These are phyloP conservation scores for Ceyx melanurus DNA, from an alignment of 2,113 vertebrate species.

Conservation along the genomic window DNA sequence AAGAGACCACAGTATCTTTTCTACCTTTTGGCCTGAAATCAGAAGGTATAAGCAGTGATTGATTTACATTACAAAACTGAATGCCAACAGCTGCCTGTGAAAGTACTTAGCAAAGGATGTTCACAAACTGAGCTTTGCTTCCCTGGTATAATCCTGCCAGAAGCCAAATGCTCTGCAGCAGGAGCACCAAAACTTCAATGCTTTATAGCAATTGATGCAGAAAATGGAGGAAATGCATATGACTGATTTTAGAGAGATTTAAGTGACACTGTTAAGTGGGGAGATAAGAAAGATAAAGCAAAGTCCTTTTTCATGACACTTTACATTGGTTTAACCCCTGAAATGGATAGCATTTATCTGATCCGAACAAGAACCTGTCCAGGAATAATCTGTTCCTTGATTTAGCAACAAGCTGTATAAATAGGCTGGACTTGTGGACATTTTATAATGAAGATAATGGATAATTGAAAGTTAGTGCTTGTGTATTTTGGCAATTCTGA, in stretches of 20 bases:
- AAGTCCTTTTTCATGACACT: background rate
- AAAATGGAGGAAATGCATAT: constrained; percentile 5
- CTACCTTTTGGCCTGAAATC: background rate
- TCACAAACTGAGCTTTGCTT: background rate
- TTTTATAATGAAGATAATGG: background rate
- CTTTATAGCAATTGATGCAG: background rate
- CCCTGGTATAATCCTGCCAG: background rate
- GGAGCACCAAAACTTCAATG: background rate
- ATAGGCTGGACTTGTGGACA: background rate
- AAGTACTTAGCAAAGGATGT: constrained; percentile 38
- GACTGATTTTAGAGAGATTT: constrained; percentile 14
- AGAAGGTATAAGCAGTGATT: background rate
- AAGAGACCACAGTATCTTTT: background rate
- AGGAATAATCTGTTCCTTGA: background rate
- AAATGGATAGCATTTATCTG: background rate
- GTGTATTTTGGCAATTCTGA: background rate
- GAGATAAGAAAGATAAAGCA: background rate
- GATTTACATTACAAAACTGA: constrained; percentile 46
- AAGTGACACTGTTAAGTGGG: background rate
- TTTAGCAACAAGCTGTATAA: background rate
- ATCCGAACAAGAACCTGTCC: constrained; percentile 22
- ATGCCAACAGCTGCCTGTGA: constrained; percentile 25
- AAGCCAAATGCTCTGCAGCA: background rate
- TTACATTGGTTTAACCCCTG: background rate
- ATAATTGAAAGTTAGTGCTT: background rate